Conservation (phyloP, 2,888 invertebrate species). For the Cosmia pyralina region DNA sequence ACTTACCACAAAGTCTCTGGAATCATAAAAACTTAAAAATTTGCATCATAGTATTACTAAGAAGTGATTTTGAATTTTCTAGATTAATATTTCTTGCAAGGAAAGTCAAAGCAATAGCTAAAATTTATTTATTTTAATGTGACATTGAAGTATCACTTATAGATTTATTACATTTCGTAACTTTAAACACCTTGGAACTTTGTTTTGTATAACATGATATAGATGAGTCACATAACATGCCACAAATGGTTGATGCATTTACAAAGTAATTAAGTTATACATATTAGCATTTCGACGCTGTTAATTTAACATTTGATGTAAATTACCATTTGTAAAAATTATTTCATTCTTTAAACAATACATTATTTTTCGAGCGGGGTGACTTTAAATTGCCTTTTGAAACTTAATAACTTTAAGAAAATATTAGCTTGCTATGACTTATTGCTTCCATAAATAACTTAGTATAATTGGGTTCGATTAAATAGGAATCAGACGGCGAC, state of each 20-base stretch:
- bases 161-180: constrained; percentile 36
- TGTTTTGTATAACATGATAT: constrained; percentile 15
- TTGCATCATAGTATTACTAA: neutral
- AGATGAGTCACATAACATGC: constrained; percentile 56
- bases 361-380: constrained; percentile 7
- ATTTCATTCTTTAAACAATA: constrained; percentile 35
- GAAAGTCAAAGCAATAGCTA: neutral
- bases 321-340: constrained; percentile 47
- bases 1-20: neutral
- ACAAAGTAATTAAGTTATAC: constrained; percentile 66
- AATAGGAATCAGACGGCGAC: constrained; percentile 34
- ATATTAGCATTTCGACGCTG: constrained; percentile 62
- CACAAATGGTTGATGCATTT: constrained; percentile 62
- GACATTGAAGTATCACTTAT: constrained; percentile 1
- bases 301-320: constrained; percentile 52
- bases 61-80: neutral
- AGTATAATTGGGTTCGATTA: constrained; percentile 38
- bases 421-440: constrained; percentile 28
- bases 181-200: constrained; percentile 18
- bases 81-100: neutral
- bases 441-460: constrained; percentile 29
- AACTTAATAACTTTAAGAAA: constrained; percentile 20
- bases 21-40: neutral
- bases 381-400: neutral
- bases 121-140: neutral